phyloP scores from a whole-genome alignment of 37 sponge, comb jelly and placozoan genomes.

The Cladorhizidae sp. region DNA sequence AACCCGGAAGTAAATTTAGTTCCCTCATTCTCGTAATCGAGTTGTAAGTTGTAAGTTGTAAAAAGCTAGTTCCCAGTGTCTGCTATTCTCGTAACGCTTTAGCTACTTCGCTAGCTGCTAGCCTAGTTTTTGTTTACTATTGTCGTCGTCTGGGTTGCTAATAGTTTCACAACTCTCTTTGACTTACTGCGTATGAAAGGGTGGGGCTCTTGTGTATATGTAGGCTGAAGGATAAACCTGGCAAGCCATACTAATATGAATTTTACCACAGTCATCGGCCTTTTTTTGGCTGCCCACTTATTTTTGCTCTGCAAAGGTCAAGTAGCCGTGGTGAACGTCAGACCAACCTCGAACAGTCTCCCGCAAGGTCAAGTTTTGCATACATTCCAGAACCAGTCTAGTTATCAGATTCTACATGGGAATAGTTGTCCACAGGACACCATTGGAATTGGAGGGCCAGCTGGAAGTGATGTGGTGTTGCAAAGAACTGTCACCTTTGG shows the following conservation, averaged over 20 bases:
- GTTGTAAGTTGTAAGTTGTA: no score
- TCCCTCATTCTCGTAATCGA: no score
- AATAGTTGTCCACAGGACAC: conserved; percentile 28
- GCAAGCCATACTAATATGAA: no score
- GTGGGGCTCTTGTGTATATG: background rate
- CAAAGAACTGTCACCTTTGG: conserved; percentile 3
- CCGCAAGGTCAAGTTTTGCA: conserved; percentile 7
- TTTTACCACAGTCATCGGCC: no score
- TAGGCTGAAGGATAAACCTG: background rate
- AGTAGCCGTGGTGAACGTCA: background rate
- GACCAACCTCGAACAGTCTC: background rate
- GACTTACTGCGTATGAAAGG: background rate
- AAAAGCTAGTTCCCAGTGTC: no score
- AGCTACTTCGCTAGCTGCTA: no score
- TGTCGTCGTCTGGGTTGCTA: no score
- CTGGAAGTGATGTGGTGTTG: conserved; percentile 8
- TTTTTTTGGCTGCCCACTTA: no score
- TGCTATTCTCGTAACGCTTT: no score
- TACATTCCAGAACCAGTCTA: background rate
- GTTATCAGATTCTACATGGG: background rate
- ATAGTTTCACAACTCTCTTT: no score
- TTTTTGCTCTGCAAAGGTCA: background rate
- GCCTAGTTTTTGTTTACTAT: no score
- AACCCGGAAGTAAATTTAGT: no score
- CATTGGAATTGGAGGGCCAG: conserved; percentile 14